phyloP scores from a whole-genome alignment of 1,140 invertebrate genomes.

The Tigriopus japonicus region DNA sequence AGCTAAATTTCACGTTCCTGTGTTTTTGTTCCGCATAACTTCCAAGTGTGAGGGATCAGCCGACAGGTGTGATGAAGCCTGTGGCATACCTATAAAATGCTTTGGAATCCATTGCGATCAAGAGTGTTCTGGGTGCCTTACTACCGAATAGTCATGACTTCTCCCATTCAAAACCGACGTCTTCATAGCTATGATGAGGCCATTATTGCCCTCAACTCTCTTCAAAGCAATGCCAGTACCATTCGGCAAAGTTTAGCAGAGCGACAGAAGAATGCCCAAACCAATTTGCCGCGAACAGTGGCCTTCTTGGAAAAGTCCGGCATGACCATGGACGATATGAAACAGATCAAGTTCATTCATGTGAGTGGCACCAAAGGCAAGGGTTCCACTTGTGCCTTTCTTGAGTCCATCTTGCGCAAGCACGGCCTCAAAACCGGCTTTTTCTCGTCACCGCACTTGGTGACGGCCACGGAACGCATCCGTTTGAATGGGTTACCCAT shows the following conservation, averaged over 20 bases:
- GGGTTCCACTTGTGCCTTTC: constrained; percentile 76
- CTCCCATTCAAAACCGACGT: background rate
- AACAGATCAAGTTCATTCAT: constrained; percentile 61
- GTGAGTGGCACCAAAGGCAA: constrained; percentile 68
- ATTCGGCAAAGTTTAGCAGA: background rate
- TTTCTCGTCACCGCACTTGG: constrained; percentile 84
- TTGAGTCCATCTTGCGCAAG: constrained; percentile 65
- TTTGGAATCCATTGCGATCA: too few relatives aligned
- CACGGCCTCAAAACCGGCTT: constrained; percentile 82
- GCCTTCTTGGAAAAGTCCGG: constrained; percentile 25
- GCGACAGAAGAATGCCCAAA: background rate
- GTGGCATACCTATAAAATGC: too few relatives aligned
- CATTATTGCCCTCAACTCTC: background rate
- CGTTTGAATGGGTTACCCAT: constrained; percentile 65
- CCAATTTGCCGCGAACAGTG: constrained; percentile 8
- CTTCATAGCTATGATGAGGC: background rate
- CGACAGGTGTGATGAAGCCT: too few relatives aligned
- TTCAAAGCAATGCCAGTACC: constrained; percentile 20
- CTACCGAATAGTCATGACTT: background rate
- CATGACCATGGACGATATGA: background rate
- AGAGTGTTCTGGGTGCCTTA: too few relatives aligned
- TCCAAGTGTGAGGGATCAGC: too few relatives aligned
- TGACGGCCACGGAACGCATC: constrained; percentile 80
- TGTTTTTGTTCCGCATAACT: too few relatives aligned
- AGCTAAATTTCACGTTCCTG: too few relatives aligned